Base-by-base conservation (phyloP, 2,797 vertebrate genomes). In the Mareca strepera region DNA sequence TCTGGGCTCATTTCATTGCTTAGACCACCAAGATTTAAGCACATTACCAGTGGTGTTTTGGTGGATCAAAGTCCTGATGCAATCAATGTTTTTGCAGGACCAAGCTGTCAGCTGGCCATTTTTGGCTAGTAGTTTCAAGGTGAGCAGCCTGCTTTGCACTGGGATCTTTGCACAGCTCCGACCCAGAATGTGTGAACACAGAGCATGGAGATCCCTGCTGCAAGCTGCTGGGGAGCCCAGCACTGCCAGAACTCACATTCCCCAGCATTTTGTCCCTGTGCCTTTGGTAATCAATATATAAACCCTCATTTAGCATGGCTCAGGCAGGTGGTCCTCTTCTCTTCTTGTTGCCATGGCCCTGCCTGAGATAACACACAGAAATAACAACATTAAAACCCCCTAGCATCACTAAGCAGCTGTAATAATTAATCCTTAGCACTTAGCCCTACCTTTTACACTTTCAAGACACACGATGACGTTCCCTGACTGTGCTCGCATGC, bases 381-480 rank as follows among this genome's bases (percentile, higher is more conserved):
- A 85, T 75, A 74, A 83, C 23, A 88, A 39, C 43, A 64, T 67
- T 69, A 68, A 93, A 95, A 87, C 55, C 58, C 44, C 20, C 53
- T 69, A 75, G 62, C 73, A 68, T 91, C 66, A 78, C 81, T 92
- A 91, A 88, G 29, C 60, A 79, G 44, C 58, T 81, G 17, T 66
- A 92, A 81, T 69, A 68, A 94, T 81, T 92, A 92, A 86, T 87
- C 43, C 80, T 59, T 46, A 66, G 15, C 66, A 62, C 35, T 91
- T 83, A 78, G 72, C 17, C n/a, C n/a, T 84, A 58, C 72, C 84
- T 93, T 90, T 82, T 72, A 87, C 46, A 59, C 43, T 94, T 95
- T 75, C 79, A 91, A 85, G 79, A 78, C 74, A 72, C 41, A 55
- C 6, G 7, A 33, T 72, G 85, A 86, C 77, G 62, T 93, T 94